These are phyloP conservation scores for Lordiphosa stackelbergi DNA, from an alignment of 1,140 invertebrate species.

Conservation along the genomic window DNA sequence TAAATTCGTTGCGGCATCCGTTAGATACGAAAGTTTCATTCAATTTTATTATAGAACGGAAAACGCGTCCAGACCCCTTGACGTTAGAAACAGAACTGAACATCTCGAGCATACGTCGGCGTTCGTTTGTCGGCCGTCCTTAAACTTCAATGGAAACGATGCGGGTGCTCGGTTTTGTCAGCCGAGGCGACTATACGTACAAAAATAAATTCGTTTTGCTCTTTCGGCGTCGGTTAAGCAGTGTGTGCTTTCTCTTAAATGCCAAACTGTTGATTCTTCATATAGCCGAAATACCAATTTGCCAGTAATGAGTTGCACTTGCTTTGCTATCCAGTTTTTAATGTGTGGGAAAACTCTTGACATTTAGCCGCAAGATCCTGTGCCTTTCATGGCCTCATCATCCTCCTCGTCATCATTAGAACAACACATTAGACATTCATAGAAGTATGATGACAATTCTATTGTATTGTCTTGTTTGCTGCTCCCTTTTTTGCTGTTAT, in stretches of 20 bases:
- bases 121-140: conserved; percentile 43
- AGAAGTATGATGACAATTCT: conserved; percentile 22
- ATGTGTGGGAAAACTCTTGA: conserved; percentile 25
- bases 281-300: conserved; percentile 3
- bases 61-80: conserved; percentile 45
- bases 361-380: conserved; percentile 4
- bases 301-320: not conserved
- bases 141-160: conserved; percentile 43
- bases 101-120: conserved; percentile 10
- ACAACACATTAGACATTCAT: conserved; percentile 53
- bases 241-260: conserved; percentile 30
- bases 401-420: not conserved
- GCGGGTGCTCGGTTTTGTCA: not conserved
- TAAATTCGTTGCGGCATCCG: conserved; percentile 32
- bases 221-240: conserved; percentile 53
- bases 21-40: conserved; percentile 10
- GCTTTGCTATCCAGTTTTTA: conserved; percentile 18
- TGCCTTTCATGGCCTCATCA: no score
- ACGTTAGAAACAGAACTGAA: conserved; percentile 53
- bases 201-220: not conserved
- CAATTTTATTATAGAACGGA: conserved; percentile 3
- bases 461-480: conserved; percentile 17
- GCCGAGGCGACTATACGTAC: not conserved
- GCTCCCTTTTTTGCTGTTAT: conserved; percentile 9
- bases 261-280: conserved; percentile 68